These are phyloP conservation scores for Acheta domesticus DNA, from an alignment of 2,888 invertebrate genomes.

Conservation along the genomic window DNA sequence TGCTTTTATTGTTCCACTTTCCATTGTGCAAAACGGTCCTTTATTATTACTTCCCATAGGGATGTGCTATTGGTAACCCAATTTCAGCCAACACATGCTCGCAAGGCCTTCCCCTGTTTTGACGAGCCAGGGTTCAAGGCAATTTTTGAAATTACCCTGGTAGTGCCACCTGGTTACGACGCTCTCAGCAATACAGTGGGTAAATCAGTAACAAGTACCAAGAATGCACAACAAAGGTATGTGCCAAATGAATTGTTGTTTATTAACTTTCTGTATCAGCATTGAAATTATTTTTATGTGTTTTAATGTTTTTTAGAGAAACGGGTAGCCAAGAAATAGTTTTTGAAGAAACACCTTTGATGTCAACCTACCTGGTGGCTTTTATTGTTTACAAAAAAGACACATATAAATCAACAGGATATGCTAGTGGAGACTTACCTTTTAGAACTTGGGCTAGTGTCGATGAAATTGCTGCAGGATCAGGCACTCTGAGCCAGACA, in stretches of 20 bases:
- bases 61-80: constrained; percentile 44
- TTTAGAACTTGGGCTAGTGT: constrained; percentile 47
- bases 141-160: constrained; percentile 42
- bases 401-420: background rate
- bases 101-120: constrained; percentile 47
- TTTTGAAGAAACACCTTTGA: constrained; percentile 53
- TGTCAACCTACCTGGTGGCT: constrained; percentile 62
- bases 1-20: no score
- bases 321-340: constrained; percentile 43
- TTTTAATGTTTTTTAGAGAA: constrained; percentile 20
- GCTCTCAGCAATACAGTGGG: background rate
- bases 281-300: background rate
- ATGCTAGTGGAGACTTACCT: background rate
- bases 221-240: no score
- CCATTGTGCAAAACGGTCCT: no score
- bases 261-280: background rate
- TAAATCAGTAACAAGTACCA: no score
- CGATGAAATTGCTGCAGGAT: constrained; percentile 44
- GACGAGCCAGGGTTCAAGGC: constrained; percentile 48
- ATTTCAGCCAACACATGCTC: constrained; percentile 45
- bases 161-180: background rate
- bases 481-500: background rate
- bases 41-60: background rate
- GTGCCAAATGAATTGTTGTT: background rate
- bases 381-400: constrained; percentile 43